Conservation (phyloP, 1,140 invertebrate genomes). For the Orchesella cincta region DNA sequence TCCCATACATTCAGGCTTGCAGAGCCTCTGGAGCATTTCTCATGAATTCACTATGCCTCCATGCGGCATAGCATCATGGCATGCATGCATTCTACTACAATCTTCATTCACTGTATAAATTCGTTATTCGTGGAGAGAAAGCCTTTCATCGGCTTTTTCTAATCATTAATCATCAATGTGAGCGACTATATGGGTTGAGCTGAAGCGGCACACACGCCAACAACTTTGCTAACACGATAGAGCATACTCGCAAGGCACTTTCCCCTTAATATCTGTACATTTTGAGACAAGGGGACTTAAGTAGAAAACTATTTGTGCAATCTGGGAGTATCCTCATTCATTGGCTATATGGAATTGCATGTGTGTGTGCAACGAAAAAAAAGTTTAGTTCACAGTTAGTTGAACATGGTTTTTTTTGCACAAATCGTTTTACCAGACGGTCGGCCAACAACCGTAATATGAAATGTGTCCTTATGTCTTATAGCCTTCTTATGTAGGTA, state of each 20-base stretch:
- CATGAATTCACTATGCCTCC: no score
- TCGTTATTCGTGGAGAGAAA: no score
- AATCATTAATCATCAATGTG: conserved; percentile 27
- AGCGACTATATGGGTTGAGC: no score
- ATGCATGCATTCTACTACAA: no score
- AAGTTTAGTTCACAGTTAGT: background rate
- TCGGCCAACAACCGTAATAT: background rate
- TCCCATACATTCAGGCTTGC: no score
- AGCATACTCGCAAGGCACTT: background rate
- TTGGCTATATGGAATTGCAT: background rate
- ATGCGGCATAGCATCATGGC: no score
- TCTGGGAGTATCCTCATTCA: conserved; percentile 2
- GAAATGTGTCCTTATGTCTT: background rate
- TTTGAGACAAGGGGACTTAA: background rate
- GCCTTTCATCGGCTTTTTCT: conserved; percentile 24
- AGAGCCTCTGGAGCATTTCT: no score
- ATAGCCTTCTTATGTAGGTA: no score
- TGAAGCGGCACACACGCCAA: no score
- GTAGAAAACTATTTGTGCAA: background rate
- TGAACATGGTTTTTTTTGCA: background rate
- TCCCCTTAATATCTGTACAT: background rate
- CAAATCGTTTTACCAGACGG: background rate
- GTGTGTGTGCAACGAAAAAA: background rate
- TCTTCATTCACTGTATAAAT: no score
- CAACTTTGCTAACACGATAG: background rate